phyloP scores from a whole-genome alignment of 2,888 invertebrate species.

The Celastrina argiolus region DNA sequence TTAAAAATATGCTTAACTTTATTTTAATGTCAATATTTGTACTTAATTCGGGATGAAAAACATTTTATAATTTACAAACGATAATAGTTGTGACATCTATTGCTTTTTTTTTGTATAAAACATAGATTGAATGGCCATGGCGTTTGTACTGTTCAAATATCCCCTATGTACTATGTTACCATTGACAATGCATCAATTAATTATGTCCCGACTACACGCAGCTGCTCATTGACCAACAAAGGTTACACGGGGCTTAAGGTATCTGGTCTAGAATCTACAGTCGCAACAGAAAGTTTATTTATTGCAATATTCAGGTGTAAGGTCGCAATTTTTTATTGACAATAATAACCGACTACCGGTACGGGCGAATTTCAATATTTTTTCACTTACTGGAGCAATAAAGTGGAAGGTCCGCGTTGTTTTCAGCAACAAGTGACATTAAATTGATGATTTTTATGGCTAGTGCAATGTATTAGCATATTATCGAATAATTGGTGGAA shows the following conservation, averaged over 20 bases:
- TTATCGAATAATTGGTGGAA: neutral
- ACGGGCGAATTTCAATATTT: conserved; percentile 2
- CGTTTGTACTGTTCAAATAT: neutral
- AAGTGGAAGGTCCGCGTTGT: neutral
- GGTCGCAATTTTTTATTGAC: neutral
- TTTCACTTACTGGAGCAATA: neutral
- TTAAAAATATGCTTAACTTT: no score
- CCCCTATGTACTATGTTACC: neutral
- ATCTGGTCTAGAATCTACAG: conserved; percentile 16
- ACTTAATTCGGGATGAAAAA: no score
- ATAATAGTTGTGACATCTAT: no score
- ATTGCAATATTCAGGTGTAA: neutral
- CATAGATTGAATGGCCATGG: neutral
- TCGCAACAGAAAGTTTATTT: neutral
- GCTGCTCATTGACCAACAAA: neutral
- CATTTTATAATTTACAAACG: no score
- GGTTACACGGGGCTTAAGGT: neutral
- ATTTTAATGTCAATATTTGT: no score
- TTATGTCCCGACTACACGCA: neutral
- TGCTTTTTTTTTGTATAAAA: no score
- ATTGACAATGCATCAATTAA: conserved; percentile 3
- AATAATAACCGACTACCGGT: neutral
- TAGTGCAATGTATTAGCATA: no score
- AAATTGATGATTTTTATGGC: neutral
- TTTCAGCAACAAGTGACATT: neutral